A percentile compares a stretch with the other conserved stretches of the same genome.
Evolutionary conservation across 2,797 vertebrate genomes (phyloP).

Genomic region (Alauda arvensis): DNA sequence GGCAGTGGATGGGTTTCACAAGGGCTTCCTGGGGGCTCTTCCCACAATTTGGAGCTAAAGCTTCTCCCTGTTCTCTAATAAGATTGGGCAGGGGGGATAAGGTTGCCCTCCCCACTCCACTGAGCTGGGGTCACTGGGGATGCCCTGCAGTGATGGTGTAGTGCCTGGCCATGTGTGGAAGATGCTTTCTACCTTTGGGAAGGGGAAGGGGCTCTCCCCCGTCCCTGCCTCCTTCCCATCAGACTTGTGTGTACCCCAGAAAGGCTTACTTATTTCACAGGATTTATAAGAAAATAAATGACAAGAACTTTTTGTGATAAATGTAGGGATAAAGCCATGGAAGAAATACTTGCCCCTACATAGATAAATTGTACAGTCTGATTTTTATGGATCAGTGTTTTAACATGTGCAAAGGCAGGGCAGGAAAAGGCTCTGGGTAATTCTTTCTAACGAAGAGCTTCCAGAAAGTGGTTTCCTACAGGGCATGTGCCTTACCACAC

Average conservation of each 20-base stretch:
- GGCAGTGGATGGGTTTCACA: not conserved
- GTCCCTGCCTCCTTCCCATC: not conserved
- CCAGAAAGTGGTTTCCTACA: not conserved
- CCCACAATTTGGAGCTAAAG: not conserved
- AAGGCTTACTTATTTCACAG: not conserved
- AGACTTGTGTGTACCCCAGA: not conserved
- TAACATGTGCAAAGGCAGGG: not conserved
- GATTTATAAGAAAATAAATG: not conserved
- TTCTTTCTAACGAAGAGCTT: not conserved
- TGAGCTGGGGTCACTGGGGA: not conserved
- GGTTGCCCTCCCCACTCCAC: not conserved
- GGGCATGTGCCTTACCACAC: fast-evolving
- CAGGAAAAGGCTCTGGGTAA: not conserved
- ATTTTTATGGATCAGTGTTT: not conserved
- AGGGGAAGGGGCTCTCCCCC: not conserved
- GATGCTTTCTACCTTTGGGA: not conserved
- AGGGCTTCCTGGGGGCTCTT: not conserved
- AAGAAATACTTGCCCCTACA: not conserved
- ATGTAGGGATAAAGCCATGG: not conserved
- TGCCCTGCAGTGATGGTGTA: not conserved
- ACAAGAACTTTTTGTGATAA: not conserved
- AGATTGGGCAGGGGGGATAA: not conserved
- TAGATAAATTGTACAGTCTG: not conserved
- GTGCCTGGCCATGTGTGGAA: not conserved
- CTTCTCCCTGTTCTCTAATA: not conserved